Evolutionary conservation across 2,888 invertebrate genomes (phyloP).

Genomic region (Podotricha telesiphe): DNA sequence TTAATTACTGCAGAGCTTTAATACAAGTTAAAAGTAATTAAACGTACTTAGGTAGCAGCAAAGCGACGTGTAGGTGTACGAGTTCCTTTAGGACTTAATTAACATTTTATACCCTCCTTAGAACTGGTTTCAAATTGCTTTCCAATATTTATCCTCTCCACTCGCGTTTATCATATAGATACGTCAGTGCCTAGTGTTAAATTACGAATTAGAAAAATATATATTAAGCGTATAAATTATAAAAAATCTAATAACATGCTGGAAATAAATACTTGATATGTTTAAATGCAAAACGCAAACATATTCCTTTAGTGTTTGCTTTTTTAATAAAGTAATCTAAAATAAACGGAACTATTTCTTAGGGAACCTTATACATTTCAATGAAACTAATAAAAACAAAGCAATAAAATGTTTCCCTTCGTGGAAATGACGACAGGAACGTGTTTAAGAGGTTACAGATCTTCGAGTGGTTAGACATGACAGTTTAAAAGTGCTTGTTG

Average conservation of each 20-base stretch:
- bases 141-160: constrained; percentile 5
- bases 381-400: background rate
- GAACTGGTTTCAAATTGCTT: constrained; percentile 9
- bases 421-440: constrained; percentile 30
- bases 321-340: too few species aligned
- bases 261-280: too few species aligned
- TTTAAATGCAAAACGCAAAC: too few species aligned
- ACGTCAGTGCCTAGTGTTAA: too few species aligned
- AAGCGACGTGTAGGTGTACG: constrained; percentile 15
- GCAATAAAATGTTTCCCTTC: constrained; percentile 13
- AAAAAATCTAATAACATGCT: too few species aligned
- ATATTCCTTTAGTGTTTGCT: too few species aligned
- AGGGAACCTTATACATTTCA: background rate
- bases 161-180: background rate
- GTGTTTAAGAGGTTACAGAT: constrained; percentile 40
- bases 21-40: constrained; percentile 32
- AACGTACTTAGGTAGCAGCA: constrained; percentile 21
- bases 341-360: background rate
- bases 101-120: constrained; percentile 20
- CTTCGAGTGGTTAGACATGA: constrained; percentile 34
- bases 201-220: too few species aligned
- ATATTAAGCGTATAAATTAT: too few species aligned
- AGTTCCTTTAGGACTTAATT: constrained; percentile 27
- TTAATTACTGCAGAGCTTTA: constrained; percentile 24
- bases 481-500: constrained; percentile 14